phyloP scores from a whole-genome alignment of 2,797 vertebrate genomes.

The Chaetodon trifasciatus region DNA sequence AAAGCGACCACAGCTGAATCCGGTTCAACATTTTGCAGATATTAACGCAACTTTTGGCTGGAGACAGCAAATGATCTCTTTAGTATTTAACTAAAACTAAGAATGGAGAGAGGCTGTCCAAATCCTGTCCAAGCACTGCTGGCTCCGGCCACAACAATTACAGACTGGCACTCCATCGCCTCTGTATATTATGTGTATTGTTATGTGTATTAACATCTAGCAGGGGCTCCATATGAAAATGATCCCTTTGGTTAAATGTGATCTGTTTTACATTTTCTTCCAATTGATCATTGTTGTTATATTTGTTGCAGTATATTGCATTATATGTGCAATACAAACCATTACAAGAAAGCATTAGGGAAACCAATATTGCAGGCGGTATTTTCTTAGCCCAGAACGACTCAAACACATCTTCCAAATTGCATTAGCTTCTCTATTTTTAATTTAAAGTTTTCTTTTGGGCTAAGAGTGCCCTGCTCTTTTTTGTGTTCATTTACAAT shows the following conservation, averaged over 20 bases:
- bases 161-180: conserved; percentile 8
- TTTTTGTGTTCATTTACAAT: conserved; percentile 29
- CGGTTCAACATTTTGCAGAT: neutral
- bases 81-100: neutral
- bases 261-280: neutral
- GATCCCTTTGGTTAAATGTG: neutral
- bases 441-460: neutral
- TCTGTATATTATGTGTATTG: neutral
- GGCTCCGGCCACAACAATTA: conserved; percentile 26
- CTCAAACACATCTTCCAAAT: conserved; percentile 3
- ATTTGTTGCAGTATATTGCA: neutral
- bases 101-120: conserved; percentile 7
- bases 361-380: neutral
- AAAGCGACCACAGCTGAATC: neutral
- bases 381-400: neutral
- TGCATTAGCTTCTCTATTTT: conserved; percentile 15
- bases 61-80: neutral
- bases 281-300: neutral
- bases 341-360: neutral
- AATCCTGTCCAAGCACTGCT: conserved; percentile 9
- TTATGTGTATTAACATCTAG: conserved; percentile 22
- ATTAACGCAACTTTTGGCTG: conserved; percentile 1
- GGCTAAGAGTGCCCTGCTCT: neutral
- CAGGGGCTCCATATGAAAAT: neutral
- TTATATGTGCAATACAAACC: neutral